Evolutionary conservation across 2,797 vertebrate genomes (phyloP).

Genomic region (Brachyalestes nurse): DNA sequence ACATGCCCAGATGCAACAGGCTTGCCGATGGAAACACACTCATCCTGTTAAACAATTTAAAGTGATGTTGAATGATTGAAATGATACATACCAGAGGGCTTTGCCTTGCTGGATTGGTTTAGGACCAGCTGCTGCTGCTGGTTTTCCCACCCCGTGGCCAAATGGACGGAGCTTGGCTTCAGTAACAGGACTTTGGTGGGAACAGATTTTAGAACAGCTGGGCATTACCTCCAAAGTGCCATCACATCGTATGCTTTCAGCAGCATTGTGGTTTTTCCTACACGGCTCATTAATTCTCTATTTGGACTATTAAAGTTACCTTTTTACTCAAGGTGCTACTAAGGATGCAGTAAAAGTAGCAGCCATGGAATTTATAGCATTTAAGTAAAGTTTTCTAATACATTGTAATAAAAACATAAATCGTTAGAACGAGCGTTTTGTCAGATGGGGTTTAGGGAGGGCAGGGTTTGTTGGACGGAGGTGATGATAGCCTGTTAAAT

Average conservation of each 20-base stretch:
- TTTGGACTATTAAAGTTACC: background rate
- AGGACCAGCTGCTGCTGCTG: constrained; percentile 27
- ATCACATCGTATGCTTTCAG: constrained; percentile 15
- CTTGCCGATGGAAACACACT: constrained; percentile 11
- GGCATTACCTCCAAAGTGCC: constrained; percentile 17
- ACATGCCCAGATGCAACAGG: constrained; percentile 36
- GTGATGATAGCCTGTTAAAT: background rate
- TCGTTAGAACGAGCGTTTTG: no score
- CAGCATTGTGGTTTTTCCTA: constrained; percentile 1
- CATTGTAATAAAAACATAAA: no score
- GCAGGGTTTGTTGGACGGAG: no score
- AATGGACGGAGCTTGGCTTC: constrained; percentile 17
- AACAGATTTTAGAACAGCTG: constrained; percentile 36
- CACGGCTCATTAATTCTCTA: background rate
- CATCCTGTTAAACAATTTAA: constrained; percentile 46
- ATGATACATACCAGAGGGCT: constrained; percentile 34
- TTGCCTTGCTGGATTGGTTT: constrained; percentile 35
- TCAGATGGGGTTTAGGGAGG: no score
- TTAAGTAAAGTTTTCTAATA: background rate
- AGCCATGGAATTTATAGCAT: background rate
- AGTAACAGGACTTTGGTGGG: constrained; percentile 31
- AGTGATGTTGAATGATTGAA: constrained; percentile 11
- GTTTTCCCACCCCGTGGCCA: background rate
- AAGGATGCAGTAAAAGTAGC: no score
- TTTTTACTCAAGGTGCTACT: no score